Base-by-base conservation (phyloP, 2,888 invertebrate species). In the Lasioglossum morio region DNA sequence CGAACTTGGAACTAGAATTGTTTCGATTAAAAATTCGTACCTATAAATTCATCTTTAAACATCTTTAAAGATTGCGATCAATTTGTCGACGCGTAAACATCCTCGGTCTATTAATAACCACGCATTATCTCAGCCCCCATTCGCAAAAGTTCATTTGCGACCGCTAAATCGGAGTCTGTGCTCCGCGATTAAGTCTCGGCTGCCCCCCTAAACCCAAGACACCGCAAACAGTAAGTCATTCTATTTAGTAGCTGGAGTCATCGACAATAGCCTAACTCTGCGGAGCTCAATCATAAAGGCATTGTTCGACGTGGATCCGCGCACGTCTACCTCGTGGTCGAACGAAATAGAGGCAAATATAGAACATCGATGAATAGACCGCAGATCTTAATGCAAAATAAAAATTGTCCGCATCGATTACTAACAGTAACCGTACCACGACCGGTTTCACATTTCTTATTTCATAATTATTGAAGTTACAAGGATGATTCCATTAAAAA, bases 251-350 rank as follows among this genome's bases (percentile, higher is more conserved):
- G 34, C 40, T 10, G 53, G 43, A 74, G 73, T 72, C 40, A 30
- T 57, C 40, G 37, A 16, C 37, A n/a, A 63, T 27, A 37, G 4
- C 10, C 27, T 60, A 66, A 12, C 37, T 66, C 23, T n/a, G 43
- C 34, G 27, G 57, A 30, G 60, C 14, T 40, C 30, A 16, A 77
- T 73, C 79, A 79, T 79, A 77, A 79, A 79, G 73, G 85, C 69
- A 69, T 73, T 82, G 76, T 85, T 70, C 30, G 46, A 63, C n/a
- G 53, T 72, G 43, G 37, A 82, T 16, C 48, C 46, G 30, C 77
- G 23, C 46, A 19, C 77, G 23, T 34, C 46, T 48, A 30, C 30
- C 23, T 7, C 30, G 37, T 12, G 37, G n/a, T 40, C 69, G 74
- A 60, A 74, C 37, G 57, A 53, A 34, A 63, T 34, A 53, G 19